These are phyloP conservation scores for Athalia rosae DNA, from an alignment of 2,888 invertebrate genomes.

Conservation along the genomic window DNA sequence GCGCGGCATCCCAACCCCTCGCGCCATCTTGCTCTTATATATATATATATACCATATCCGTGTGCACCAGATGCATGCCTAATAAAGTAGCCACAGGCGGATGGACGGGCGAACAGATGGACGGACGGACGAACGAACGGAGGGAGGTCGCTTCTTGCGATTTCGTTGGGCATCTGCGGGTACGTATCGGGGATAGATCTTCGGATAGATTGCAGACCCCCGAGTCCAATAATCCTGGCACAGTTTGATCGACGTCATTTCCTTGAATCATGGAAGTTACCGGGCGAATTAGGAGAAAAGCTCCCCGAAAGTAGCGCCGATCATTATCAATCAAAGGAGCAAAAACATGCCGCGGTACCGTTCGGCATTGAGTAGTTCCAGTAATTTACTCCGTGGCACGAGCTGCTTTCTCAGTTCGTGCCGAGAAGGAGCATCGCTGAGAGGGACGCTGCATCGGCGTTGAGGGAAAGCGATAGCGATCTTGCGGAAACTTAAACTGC, in stretches of 20 bases:
- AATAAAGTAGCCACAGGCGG: slow-evolving; percentile 63
- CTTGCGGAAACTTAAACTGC: no score
- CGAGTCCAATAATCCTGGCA: background rate
- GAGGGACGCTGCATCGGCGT: no score
- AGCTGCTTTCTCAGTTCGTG: slow-evolving; percentile 23
- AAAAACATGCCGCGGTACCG: slow-evolving; percentile 14
- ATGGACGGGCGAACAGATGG: background rate
- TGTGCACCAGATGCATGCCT: slow-evolving; percentile 63
- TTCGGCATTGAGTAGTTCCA: slow-evolving; percentile 33
- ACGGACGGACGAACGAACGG: background rate
- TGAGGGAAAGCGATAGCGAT: no score
- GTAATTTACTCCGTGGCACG: slow-evolving; percentile 23
- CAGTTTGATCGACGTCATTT: background rate
- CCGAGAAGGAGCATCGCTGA: background rate
- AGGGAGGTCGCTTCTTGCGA: background rate
- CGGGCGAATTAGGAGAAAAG: slow-evolving; percentile 23
- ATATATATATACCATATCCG: slow-evolving; percentile 28
- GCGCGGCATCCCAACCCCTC: slow-evolving; percentile 53
- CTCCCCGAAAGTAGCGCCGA: slow-evolving; percentile 20
- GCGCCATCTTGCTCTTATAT: slow-evolving; percentile 45
- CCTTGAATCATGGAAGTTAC: background rate
- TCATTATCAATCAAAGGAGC: slow-evolving; percentile 29
- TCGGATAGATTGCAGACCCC: background rate
- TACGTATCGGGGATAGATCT: background rate
- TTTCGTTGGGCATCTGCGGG: background rate